Evolutionary conservation across 2,797 vertebrate genomes (phyloP).

Genomic region (Potorous gilbertii): DNA sequence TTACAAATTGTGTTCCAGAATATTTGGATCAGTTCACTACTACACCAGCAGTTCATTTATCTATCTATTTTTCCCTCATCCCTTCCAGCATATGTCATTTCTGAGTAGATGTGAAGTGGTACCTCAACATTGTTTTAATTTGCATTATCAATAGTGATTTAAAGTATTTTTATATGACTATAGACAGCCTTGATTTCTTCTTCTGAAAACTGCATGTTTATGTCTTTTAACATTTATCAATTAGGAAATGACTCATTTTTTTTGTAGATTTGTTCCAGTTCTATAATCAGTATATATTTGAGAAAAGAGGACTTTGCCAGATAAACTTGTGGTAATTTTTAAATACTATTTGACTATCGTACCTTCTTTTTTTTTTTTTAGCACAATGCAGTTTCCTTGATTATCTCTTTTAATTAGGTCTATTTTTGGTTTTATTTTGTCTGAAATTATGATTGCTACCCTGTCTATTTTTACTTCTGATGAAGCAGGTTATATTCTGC

Average conservation of each 20-base stretch:
- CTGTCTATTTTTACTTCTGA: not conserved
- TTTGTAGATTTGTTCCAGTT: not conserved
- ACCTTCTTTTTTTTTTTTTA: not conserved
- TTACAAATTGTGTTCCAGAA: not conserved
- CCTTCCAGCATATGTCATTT: not conserved
- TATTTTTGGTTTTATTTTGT: not conserved
- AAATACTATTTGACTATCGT: not conserved
- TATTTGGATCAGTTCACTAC: not conserved
- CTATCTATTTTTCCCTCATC: not conserved
- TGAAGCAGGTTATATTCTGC: not conserved
- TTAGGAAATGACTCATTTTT: not conserved
- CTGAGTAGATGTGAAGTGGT: not conserved
- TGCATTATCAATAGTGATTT: not conserved
- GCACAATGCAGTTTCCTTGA: not conserved
- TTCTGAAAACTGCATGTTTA: not conserved
- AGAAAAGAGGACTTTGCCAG: not conserved
- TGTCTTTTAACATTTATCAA: not conserved
- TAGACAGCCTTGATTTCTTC: not conserved
- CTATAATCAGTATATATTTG: not conserved
- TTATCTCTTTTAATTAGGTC: not conserved
- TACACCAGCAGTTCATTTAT: not conserved
- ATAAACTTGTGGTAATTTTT: not conserved
- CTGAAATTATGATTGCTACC: not conserved
- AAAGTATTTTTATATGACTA: not conserved
- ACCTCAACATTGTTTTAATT: not conserved